A percentile compares a stretch with the other conserved stretches of the same genome.
These are phyloP conservation scores for Drosophila willistoni DNA, from an alignment of 1,140 invertebrate genomes.

Conservation along the genomic window DNA sequence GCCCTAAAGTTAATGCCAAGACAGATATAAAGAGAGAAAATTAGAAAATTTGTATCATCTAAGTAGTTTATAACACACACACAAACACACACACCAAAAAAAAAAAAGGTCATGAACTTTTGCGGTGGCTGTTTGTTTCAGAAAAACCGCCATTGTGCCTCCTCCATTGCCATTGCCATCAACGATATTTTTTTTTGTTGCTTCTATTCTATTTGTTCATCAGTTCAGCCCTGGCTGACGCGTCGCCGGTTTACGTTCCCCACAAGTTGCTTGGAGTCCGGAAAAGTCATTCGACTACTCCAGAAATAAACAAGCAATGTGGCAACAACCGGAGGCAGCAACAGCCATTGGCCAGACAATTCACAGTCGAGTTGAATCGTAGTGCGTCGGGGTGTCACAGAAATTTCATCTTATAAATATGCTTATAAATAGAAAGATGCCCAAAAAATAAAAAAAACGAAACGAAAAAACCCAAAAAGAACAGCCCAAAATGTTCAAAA, in stretches of 20 bases:
- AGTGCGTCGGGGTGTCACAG: slow-evolving; percentile 36
- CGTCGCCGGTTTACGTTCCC: slow-evolving; percentile 65
- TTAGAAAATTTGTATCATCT: neutral
- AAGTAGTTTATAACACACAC: slow-evolving; percentile 1
- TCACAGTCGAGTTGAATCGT: slow-evolving; percentile 23
- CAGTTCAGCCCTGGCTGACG: too few species aligned
- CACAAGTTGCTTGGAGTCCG: slow-evolving; percentile 66
- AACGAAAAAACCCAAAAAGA: slow-evolving; percentile 29
- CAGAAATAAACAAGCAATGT: slow-evolving; percentile 72
- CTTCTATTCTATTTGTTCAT: neutral
- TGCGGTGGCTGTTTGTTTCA: slow-evolving; percentile 35
- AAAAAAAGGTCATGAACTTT: slow-evolving; percentile 68
- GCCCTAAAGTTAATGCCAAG: slow-evolving; percentile 8
- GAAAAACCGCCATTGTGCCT: neutral
- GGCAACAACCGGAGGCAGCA: slow-evolving; percentile 34
- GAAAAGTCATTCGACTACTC: slow-evolving; percentile 79
- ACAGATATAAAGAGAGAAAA: slow-evolving; percentile 20
- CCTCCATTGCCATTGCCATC: neutral
- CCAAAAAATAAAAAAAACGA: neutral
- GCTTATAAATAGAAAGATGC: slow-evolving; percentile 62
- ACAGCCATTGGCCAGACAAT: slow-evolving; percentile 25
- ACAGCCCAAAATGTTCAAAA: slow-evolving; percentile 32
- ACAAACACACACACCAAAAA: neutral
- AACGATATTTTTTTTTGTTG: neutral
- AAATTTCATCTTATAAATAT: slow-evolving; percentile 64